Evolutionary conservation across 2,113 vertebrate species (phyloP), one percentile per base, ranked within the genome.

Genomic region (Ardeotis arabs): DNA sequence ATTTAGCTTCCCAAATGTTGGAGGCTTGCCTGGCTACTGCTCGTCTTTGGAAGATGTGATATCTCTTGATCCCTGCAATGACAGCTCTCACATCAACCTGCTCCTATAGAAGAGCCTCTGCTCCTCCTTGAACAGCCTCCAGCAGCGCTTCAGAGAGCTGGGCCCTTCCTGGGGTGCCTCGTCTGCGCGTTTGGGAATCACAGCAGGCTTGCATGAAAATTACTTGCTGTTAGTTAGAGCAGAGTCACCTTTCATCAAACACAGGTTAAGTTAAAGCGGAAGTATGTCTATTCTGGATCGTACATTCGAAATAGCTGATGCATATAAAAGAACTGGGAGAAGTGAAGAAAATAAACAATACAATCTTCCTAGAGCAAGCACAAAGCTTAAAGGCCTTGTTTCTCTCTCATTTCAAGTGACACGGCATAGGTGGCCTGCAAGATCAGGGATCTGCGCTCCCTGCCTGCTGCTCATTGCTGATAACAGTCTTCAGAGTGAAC

Each of bases 21-120:
- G 22, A 85, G 49, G 28, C 20, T 93, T 78, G 44, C 41, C 58
- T 19, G 28, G n/a, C 8, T 59, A 4, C 28, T 72, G 7, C 14
- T 68, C 0, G 0, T 14, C 7, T 0, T 39, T 64, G 49, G 58
- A 87, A 93, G 45, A 47, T 0, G 9, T 2, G 6, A 47, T 82
- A 92, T 85, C n/a, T 84, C 66, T 74, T 59, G 56, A 82, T 70
- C 9, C 10, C 6, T 41, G 58, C 69, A 67, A 31, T 25, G 62
- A 45, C 37, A 50, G 66, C 22, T 72, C 75, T 90, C n/a, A 63
- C 11, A 3, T 18, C 11, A 82, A 9, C 49, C 67, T 82, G 25
- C 39, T 90, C 17, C 66, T 82, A 2, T 2, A 44, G 62, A 67
- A 67, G 37, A 62, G 12, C 14, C 52, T 63, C 68, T 77, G 33